phyloP scores from a whole-genome alignment of 2,888 invertebrate genomes.

The Lucinisca nassula region DNA sequence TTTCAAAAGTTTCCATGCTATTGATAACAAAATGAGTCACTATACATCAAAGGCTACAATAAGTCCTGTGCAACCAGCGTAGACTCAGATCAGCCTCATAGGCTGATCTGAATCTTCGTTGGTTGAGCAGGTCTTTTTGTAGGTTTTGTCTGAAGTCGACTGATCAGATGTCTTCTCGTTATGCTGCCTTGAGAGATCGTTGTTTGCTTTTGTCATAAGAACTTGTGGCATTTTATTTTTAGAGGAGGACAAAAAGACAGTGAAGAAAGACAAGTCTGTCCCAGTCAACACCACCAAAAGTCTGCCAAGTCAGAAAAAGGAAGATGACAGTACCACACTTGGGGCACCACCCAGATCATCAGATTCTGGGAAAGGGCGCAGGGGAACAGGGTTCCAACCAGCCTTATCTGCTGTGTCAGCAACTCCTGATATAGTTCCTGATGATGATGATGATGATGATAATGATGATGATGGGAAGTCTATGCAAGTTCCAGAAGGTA shows the following conservation, averaged over 20 bases:
- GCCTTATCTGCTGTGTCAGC: conserved; percentile 71
- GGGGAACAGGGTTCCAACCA: conserved; percentile 64
- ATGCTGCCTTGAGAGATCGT: too few species aligned
- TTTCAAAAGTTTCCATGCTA: too few species aligned
- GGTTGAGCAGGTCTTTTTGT: too few species aligned
- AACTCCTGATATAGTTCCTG: conserved; percentile 64
- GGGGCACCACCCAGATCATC: conserved; percentile 38
- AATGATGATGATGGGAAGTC: neutral
- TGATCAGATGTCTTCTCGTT: too few species aligned
- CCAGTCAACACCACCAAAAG: neutral
- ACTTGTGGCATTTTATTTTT: conserved; percentile 23
- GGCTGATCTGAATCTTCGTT: too few species aligned
- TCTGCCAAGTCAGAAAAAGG: neutral
- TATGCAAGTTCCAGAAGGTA: conserved; percentile 4
- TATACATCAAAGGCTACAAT: too few species aligned
- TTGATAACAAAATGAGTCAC: too few species aligned
- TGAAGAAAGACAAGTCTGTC: conserved; percentile 32
- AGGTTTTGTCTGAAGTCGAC: too few species aligned
- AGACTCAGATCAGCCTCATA: too few species aligned
- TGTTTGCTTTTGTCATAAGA: neutral
- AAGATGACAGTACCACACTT: neutral
- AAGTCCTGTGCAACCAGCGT: too few species aligned
- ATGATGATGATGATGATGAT: conserved; percentile 19
- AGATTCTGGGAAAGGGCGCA: conserved; percentile 26
- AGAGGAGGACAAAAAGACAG: conserved; percentile 75